Evolutionary conservation across 2,888 invertebrate genomes (phyloP), one percentile per base, ranked within the genome.

Genomic region (Entomobrya multifasciata): DNA sequence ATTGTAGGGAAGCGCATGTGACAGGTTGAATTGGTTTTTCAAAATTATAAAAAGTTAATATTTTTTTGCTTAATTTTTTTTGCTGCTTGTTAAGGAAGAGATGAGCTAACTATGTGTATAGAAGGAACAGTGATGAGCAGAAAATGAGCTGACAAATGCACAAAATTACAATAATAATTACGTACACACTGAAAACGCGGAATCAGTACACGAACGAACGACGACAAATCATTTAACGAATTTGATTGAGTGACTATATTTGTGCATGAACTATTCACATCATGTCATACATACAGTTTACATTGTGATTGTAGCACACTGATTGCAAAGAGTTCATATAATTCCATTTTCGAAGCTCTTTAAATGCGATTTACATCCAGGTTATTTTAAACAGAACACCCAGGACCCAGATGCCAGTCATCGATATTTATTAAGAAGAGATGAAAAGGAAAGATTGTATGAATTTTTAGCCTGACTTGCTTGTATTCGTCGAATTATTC

Each of bases 31-130:
- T 80, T 36, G 72, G 47, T 36, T 17, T 70, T 67, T 70, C 49
- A 15, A 70, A 79, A 70, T 49, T 44, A 74, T 17, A 67, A 80
- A 70, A 55, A 80, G 8, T 6, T 36, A 36, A 8, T 36, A 36
- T 8, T 36, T 36, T 36, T 36, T 36, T 6, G 8, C 22, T 25
- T n/a, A 62, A 20, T 41, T 79, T 65, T 60, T 79, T 67, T 67
- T 52, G 36, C 67, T 81, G 8, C 60, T 47, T 27, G 57, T 72
- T 81, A 72, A 60, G 55, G 70, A 81, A 44, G 57, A 81, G 44
- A 70, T n/a, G 11, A n/a, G 11, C 25, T 36, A 22, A 17, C n/a
- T 10, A 10, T 25, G 36, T 15, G 52, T 67, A 47, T 20, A 47
- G 27, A 80, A 57, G 15, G 36, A 4, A 27, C 27, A 17, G 60